phyloP scores from a whole-genome alignment of 2,797 vertebrate species.

The Sebastes iracundus region DNA sequence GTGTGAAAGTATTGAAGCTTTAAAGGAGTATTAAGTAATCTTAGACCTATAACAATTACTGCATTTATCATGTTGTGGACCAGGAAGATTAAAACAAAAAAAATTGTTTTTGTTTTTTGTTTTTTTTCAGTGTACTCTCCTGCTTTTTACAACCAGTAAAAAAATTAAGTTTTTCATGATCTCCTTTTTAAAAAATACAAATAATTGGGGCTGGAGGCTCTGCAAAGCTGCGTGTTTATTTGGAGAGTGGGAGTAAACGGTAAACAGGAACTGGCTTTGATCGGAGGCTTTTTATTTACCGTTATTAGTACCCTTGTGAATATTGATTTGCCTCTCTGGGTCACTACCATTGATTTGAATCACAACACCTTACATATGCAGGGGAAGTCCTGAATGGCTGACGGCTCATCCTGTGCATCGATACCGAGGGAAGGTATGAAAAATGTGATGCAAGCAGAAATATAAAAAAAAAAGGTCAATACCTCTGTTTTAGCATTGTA shows the following conservation, averaged over 20 bases:
- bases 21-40: neutral
- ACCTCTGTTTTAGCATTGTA: neutral
- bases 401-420: neutral
- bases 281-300: neutral
- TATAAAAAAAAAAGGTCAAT: neutral
- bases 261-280: neutral
- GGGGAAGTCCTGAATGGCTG: neutral
- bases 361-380: neutral
- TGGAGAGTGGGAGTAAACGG: neutral
- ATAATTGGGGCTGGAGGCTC: neutral
- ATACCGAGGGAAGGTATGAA: neutral
- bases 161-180: neutral
- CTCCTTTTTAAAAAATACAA: neutral
- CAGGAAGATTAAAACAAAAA: too few relatives aligned
- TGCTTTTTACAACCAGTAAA: neutral
- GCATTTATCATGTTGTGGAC: neutral
- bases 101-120: neutral
- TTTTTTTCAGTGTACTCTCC: neutral
- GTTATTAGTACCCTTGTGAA: neutral
- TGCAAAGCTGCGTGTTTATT: neutral
- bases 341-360: conserved; percentile 12
- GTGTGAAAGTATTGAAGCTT: neutral
- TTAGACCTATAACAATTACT: neutral
- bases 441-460: conserved; percentile 6
- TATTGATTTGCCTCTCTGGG: conserved; percentile 10